These are phyloP conservation scores for Stramonita haemastoma DNA, from an alignment of 2,888 invertebrate genomes.

Conservation along the genomic window DNA sequence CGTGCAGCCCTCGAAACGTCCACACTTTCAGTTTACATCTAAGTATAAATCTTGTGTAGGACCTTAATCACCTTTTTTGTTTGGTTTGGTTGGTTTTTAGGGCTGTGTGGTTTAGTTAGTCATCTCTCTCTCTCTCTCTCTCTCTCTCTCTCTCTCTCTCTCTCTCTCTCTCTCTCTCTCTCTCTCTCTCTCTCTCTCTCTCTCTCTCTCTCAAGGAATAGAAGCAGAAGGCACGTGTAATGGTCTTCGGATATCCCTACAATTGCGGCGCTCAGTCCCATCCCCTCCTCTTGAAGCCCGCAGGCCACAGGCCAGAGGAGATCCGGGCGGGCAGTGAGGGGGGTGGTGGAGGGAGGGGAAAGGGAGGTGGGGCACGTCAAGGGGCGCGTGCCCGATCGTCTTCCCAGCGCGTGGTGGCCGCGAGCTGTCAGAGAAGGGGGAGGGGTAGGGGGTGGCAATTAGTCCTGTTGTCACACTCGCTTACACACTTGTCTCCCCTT, in stretches of 20 bases:
- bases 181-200: background rate
- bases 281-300: background rate
- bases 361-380: background rate
- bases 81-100: no score
- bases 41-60: no score
- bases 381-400: background rate
- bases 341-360: background rate
- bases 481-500: slow-evolving; percentile 34
- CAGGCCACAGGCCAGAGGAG: background rate
- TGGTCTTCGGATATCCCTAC: slow-evolving; percentile 26
- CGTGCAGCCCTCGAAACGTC: no score
- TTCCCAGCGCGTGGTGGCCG: slow-evolving; percentile 2
- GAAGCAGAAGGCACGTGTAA: slow-evolving; percentile 1
- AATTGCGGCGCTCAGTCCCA: background rate
- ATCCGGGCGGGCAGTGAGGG: background rate
- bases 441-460: slow-evolving; percentile 21
- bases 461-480: slow-evolving; percentile 34
- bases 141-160: background rate
- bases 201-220: background rate
- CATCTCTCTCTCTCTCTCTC: background rate
- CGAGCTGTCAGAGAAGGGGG: background rate
- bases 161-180: background rate
- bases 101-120: no score
- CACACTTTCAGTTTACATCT: no score
- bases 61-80: no score